Evolutionary conservation across 2,113 vertebrate genomes (phyloP).

Genomic region (Psephotus haematonotus): DNA sequence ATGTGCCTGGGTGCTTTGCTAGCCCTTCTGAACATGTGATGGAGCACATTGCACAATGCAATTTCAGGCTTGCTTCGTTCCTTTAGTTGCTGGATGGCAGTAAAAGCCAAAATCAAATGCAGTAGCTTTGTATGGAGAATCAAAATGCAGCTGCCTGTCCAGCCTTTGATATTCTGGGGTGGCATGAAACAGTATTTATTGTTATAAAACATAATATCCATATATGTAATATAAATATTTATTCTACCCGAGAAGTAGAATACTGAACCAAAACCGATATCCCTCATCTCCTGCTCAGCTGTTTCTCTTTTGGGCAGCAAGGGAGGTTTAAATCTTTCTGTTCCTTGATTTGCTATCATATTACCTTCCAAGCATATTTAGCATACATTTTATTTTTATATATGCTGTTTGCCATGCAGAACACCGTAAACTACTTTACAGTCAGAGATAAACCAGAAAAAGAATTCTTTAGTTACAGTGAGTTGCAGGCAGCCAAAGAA

Average conservation of each 20-base stretch:
- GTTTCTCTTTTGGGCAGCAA: conserved; percentile 1
- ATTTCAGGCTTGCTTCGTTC: background rate
- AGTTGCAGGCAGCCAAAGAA: conserved; percentile 12
- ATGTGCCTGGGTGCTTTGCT: background rate
- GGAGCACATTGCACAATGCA: background rate
- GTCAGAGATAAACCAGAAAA: conserved; percentile 16
- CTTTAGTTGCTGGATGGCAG: background rate
- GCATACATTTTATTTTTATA: conserved; percentile 34
- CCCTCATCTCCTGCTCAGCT: background rate
- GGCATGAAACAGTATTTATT: background rate
- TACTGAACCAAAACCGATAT: background rate
- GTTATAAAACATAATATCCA: background rate
- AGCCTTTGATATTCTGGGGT: background rate
- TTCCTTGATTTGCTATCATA: conserved; percentile 16
- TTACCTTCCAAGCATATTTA: conserved; percentile 39
- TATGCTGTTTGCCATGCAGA: conserved; percentile 13
- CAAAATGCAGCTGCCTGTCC: background rate
- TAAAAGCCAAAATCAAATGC: background rate
- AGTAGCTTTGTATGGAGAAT: background rate
- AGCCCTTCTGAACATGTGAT: background rate
- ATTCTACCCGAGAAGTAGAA: background rate
- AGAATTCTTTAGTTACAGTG: conserved; percentile 20
- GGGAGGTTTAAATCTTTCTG: conserved; percentile 11
- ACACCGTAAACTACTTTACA: conserved; percentile 16
- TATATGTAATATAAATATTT: background rate